Conservation (phyloP, 2,888 invertebrate genomes). For the Eustalomyia histrio region DNA sequence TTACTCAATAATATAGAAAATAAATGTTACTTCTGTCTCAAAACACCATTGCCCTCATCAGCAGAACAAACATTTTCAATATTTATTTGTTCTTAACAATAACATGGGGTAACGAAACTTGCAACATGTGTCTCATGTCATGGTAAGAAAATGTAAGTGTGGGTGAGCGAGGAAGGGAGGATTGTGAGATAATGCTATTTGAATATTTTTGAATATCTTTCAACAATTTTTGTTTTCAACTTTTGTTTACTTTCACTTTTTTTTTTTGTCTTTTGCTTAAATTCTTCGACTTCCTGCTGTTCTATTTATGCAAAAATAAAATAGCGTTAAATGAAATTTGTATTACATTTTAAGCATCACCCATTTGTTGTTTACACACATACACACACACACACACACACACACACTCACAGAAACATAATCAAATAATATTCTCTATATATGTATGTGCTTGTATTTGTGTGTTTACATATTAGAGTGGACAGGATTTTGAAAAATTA, state of each 20-base stretch:
- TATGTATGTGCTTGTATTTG: background rate
- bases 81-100: background rate
- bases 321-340: constrained; percentile 55
- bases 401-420: background rate
- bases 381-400: background rate
- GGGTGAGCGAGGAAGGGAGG: background rate
- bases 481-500: background rate
- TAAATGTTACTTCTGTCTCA: background rate
- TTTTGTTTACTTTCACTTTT: constrained; percentile 37
- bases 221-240: background rate
- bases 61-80: background rate
- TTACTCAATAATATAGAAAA: background rate
- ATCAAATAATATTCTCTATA: background rate
- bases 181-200: background rate
- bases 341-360: constrained; percentile 25
- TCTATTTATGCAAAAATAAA: constrained; percentile 58
- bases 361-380: constrained; percentile 5
- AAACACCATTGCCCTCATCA: background rate
- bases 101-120: background rate
- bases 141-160: constrained; percentile 32
- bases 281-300: constrained; percentile 15
- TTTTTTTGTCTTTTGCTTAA: background rate
- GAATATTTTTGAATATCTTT: background rate
- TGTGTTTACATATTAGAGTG: background rate
- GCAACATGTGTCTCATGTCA: constrained; percentile 50